Base-by-base conservation (phyloP, 2,113 vertebrate genomes). In the Desmodus rotundus region DNA sequence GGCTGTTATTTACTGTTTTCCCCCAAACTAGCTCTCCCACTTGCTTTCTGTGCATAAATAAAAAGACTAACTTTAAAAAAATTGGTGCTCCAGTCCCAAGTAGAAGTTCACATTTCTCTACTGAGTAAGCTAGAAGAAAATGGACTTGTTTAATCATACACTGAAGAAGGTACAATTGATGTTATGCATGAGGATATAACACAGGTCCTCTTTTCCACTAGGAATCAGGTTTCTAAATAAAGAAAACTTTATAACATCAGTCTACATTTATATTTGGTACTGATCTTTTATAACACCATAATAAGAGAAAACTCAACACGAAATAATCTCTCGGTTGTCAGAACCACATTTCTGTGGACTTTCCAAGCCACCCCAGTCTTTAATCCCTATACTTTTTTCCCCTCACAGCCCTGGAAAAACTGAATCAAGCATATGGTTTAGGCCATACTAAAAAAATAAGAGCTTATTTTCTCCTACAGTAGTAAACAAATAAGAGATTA, bases 141-240 rank as follows among this genome's bases (percentile, higher is more conserved):
- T 47, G 22, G 54, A 24, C 22, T 83, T 91, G 43, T 43, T 52
- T 78, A 80, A 45, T 47, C 26, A 24, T 10, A 56, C 26, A 28
- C 22, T 54, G 3, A 91, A 17, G 19, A 56, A 41, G 15, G 7
- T 3, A 88, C 72, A 85, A 52, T 83, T 11, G 56, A 82, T 91
- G 11, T 3, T 83, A 68, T 38, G 11, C n/a, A 20, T 28, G 3
- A 93, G 8, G 16, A 31, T 10, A n/a, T 61, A 74, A 95, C 89
- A 78, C 41, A 82, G 50, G 7, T 70, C 7, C 38, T 88, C 68
- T 87, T 82, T 87, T 31, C 38, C 4, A 14, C 43, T 28, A 56
- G 33, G 76, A 91, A 50, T 74, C 92, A 54, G 5, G 22, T 92
- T 96, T 93, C 88, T 82, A 91, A 95, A 81, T 84, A 90, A 80